A percentile compares a stretch with the other conserved stretches of the same genome.
Evolutionary conservation across 2,113 vertebrate genomes (phyloP).

Genomic region (Tylochromis polylepis): DNA sequence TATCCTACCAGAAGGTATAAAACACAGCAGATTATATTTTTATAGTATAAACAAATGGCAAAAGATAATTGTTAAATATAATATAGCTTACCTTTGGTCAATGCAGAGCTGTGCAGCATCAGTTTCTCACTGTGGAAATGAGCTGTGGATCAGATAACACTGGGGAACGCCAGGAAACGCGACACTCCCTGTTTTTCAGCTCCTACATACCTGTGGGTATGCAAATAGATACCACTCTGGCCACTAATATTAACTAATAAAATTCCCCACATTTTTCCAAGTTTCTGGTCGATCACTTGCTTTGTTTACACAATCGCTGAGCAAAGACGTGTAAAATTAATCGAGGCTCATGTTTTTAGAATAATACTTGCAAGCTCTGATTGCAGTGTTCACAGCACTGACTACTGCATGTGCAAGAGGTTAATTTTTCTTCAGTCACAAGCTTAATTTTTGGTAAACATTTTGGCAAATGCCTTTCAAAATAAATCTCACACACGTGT

Average conservation of each 20-base stretch:
- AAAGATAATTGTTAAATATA: not conserved
- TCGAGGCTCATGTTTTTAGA: too few species aligned
- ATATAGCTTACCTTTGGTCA: constrained; percentile 16
- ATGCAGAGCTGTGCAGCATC: not conserved
- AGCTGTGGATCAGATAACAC: constrained; percentile 11
- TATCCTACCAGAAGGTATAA: not conserved
- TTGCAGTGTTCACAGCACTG: too few species aligned
- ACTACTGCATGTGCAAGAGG: too few species aligned
- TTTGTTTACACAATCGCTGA: too few species aligned
- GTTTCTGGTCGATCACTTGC: not conserved
- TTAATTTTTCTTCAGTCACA: not conserved
- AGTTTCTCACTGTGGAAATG: not conserved
- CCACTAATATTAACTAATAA: not conserved
- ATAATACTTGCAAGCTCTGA: too few species aligned
- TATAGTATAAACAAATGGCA: not conserved
- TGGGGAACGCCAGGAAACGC: not conserved
- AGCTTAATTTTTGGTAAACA: accelerated
- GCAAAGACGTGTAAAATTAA: too few species aligned
- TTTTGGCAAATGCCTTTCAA: not conserved
- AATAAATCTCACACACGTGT: not conserved
- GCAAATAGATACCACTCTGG: not conserved
- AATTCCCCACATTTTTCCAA: not conserved
- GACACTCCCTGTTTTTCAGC: not conserved
- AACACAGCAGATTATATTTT: not conserved
- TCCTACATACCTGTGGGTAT: not conserved